Evolutionary conservation across 2,888 invertebrate species (phyloP), one percentile per base, ranked within the genome.

Genomic region (Drosophila ezoana): DNA sequence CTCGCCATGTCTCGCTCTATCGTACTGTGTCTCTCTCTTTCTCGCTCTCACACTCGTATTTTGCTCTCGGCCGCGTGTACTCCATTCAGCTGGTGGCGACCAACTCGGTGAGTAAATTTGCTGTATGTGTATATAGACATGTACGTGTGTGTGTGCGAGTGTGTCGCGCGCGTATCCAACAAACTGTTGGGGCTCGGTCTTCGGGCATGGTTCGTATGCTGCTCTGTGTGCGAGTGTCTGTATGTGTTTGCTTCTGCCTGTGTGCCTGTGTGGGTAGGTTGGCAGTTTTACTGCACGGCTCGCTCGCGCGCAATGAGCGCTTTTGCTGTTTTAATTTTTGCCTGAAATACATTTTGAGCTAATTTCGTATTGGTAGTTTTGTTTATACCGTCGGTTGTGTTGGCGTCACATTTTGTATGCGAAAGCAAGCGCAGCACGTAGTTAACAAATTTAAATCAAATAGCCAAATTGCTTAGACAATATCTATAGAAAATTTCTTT

Each of bases 351-450:
- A 73, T 86, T 91, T 90, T 90, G 90, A 91, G 90, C 90, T 91
- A 91, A 90, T 90, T 90, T 90, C 77, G 84, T 84, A 83, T 89
- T 90, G 90, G 90, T 90, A 90, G 90, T 90, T 91, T 90, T 90
- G 91, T 91, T 90, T 90, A 90, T 90, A 81, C 89, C 91, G 90
- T 89, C 88, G 89, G 71, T 81, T 79, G 89, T 73, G 84, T 84
- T 86, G 81, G 90, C 89, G 86, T 75, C 74, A 75, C 73, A 84
- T 84, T 85, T 85, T 72, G 78, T 75, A 80, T 77, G 87, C 81
- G 73, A 82, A 79, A 72, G 85, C 81, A 69, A 76, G 81, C 75
- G 77, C 72, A 81, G 79, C 70, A 86, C 69, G 80, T 71, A 72
- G 60, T 70, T 67, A 66, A 75, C 66, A 62, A 66, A 73, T 64